phyloP scores from a whole-genome alignment of 2,113 vertebrate genomes.

The Cromileptes altivelis region DNA sequence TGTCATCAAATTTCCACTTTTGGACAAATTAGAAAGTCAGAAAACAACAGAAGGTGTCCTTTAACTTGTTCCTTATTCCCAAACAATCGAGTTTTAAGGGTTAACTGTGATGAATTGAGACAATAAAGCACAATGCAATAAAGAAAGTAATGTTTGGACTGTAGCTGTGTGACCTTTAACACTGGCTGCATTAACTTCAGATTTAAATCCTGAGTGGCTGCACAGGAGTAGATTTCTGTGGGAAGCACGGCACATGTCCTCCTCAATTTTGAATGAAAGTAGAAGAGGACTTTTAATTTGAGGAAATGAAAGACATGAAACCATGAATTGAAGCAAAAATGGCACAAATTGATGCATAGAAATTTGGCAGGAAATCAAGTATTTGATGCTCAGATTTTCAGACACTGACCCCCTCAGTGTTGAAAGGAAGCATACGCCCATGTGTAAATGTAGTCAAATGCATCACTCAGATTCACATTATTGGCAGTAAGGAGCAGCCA shows the following conservation, averaged over 20 bases:
- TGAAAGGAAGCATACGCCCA: too few relatives aligned
- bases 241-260: too few relatives aligned
- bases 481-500: background rate
- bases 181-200: background rate
- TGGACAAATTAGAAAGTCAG: background rate
- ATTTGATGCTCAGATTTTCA: too few relatives aligned
- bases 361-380: too few relatives aligned
- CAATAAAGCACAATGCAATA: background rate
- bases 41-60: background rate
- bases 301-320: too few relatives aligned
- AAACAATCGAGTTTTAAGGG: background rate
- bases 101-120: background rate
- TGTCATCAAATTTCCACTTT: slow-evolving; percentile 8
- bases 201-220: background rate
- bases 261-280: too few relatives aligned
- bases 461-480: slow-evolving; percentile 12
- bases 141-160: background rate
- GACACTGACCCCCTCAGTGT: too few relatives aligned
- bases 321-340: too few relatives aligned
- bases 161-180: slow-evolving; percentile 1
- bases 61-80: background rate
- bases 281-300: too few relatives aligned
- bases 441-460: background rate
- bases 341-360: too few relatives aligned
- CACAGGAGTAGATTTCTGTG: background rate